Evolutionary conservation across 2,113 vertebrate species (phyloP).

Genomic region (Takifugu flavidus): DNA sequence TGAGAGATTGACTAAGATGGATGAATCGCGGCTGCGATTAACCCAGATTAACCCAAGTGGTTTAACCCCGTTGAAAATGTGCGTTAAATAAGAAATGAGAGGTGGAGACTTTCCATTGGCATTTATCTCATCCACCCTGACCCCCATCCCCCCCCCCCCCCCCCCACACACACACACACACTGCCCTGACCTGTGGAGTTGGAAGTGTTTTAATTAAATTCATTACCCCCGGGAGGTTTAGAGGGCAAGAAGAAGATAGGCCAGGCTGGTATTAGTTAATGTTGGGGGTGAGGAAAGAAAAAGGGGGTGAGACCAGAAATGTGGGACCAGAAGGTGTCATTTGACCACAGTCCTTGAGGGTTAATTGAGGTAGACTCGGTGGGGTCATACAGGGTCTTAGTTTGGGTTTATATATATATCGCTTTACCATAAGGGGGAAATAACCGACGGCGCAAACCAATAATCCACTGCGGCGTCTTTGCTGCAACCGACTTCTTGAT

Average conservation of each 20-base stretch:
- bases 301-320: background rate
- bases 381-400: too few relatives aligned
- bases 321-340: too few relatives aligned
- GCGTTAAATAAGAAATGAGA: background rate
- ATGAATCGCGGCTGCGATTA: constrained; percentile 38
- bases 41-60: constrained; percentile 24
- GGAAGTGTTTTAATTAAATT: constrained; percentile 53
- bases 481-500: too few relatives aligned
- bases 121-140: constrained; percentile 19
- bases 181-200: constrained; percentile 23
- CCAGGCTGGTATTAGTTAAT: constrained; percentile 9
- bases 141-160: background rate
- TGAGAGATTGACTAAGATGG: constrained; percentile 13
- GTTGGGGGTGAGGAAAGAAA: background rate
- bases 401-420: too few relatives aligned
- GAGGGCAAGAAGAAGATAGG: constrained; percentile 15
- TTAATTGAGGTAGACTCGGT: too few relatives aligned
- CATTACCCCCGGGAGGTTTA: constrained; percentile 23
- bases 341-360: too few relatives aligned
- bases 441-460: too few relatives aligned
- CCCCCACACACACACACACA: background rate
- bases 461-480: too few relatives aligned
- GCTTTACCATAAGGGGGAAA: too few relatives aligned
- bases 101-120: constrained; percentile 4
- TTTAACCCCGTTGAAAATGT: constrained; percentile 20